Evolutionary conservation across 2,888 invertebrate species (phyloP), one percentile per base, ranked within the genome.

Genomic region (Vanessa cardui): DNA sequence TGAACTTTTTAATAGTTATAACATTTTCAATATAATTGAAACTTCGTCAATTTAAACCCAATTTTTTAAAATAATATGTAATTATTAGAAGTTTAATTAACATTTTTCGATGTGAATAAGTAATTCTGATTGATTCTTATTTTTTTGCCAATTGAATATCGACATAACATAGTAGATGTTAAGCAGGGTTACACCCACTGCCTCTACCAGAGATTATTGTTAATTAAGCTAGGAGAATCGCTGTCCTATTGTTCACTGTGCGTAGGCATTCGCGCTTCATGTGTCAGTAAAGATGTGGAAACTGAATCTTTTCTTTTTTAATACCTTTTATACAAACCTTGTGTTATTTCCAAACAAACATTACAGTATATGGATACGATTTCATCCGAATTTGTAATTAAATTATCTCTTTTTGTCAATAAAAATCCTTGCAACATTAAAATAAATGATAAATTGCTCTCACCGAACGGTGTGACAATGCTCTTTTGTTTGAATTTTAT

Each of bases 231-330:
- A 86, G 81, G 74, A 74, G 80, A 80, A 79, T 21, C 50, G 39
- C 80, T 80, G 82, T 77, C 79, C 78, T 75, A 75, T 78, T 26
- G 52, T 77, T 83, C 80, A 82, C 80, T 83, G 78, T 83, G 80
- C 80, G 84, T 88, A 86, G 88, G 79, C 80, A 82, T 83, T 84
- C 79, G 86, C 82, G 90, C 90, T 91, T 90, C 84, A 86, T 87
- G 89, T 90, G 89, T 90, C 89, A 90, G 87, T 90, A 91, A 90
- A 90, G 77, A 88, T 86, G 84, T 89, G 86, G 81, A 88, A 88
- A 87, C 71, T 60, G 79, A 72, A 64, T 68, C 75, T 75, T 58
- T 71, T 73, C 69, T 65, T 73, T 72, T 18, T 49, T 33, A 39
- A 39, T 39, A 39, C 39, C 39, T 39, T 39, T 39, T 39, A 39